Base-by-base conservation (phyloP, 2,888 invertebrate genomes). In the Caenorhabditis angaria region DNA sequence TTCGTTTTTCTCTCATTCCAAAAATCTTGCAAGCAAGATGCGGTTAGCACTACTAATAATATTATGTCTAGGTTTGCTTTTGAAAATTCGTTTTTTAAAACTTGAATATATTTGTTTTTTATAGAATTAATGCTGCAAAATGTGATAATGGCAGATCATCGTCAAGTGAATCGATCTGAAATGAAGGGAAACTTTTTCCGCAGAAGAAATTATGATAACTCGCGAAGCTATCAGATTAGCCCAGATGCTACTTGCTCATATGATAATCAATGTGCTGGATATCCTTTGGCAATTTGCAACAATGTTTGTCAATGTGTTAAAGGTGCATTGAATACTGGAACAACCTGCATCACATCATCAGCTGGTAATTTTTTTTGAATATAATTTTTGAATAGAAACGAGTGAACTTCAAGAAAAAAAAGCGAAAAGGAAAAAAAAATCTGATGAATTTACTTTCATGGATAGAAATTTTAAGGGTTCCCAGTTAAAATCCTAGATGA, bases 241-340 rank as follows among this genome's bases (percentile, higher is more conserved):
- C 70, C 70, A 54, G 83, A 83, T 58, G 61, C 74, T 0, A 61
- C 80, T 3, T 86, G 86, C 60, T 76, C 81, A n/a, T 67, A 66
- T 20, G 86, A 85, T 55, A 68, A 76, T 35, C 83, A 87, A 58
- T 87, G 87, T 71, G 72, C 87, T 41, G 87, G 87, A 32, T 87
- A 87, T 58, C 87, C 87, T 1, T 64, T 85, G 20, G 80, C 87
- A 6, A 83, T 80, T 65, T 87, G 87, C 68, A 82, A 85, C 59
- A 83, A 83, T 1, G 82, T 83, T 12, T 87, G 87, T 70, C 81
- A 83, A 55, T 87, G 87, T 64, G 80, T 82, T 6, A 76, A 79
- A 18, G 86, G 84, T 0, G 81, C 87, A 6, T 62, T 86, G 60
- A 87, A 87, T 66, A 86, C 86, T 18, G 87, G 87, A 14, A 80